Base-by-base conservation (phyloP, 2,888 invertebrate species). In the Pycnomerus fuliginosus region DNA sequence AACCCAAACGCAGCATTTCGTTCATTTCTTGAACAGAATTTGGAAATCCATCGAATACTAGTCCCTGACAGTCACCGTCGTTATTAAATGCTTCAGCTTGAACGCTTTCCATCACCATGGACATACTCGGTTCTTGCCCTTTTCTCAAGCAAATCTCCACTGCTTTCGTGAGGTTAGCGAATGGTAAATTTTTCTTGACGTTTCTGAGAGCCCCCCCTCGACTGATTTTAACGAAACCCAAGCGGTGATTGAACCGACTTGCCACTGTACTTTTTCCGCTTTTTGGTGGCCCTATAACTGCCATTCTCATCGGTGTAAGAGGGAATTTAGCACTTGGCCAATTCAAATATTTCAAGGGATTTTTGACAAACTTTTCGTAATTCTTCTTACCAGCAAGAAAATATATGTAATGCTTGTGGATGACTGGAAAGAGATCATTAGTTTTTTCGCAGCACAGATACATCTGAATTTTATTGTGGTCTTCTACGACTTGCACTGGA, bases 31-130 rank as follows among this genome's bases (percentile, higher is more conserved):
- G 59, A n/a, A 74, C 67, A 13, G 68, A 69, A 39, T 73, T 70
- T 2, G 82, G 83, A 64, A 82, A 79, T 1, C 83, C 84, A 60
- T 84, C 84, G 37, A 80, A 72, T 8, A 85, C 65, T 58, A 76
- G 74, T n/a, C 84, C 84, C 55, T 78, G 76, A 1, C 78, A 75
- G 2, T 70, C 56, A 5, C 72, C 68, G 35, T 71, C 71, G 34
- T 73, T 68, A 64, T 79, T 76, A 32, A 77, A 72, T 22, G 73
- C 65, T 22, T 73, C 68, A 27, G 75, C 74, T 62, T 80, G 77
- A 8, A 84, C 71, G 24, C 78, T 75, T 56, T 73, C 72, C 17
- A 78, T 70, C 12, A 79, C 61, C 45, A 75, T 65, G 50, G 77
- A 74, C 27, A 65, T 65, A 3, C 72, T 67, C 20, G 78, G 60